These are phyloP conservation scores for Corythaeola cristata DNA, from an alignment of 2,113 vertebrate genomes.

Conservation along the genomic window DNA sequence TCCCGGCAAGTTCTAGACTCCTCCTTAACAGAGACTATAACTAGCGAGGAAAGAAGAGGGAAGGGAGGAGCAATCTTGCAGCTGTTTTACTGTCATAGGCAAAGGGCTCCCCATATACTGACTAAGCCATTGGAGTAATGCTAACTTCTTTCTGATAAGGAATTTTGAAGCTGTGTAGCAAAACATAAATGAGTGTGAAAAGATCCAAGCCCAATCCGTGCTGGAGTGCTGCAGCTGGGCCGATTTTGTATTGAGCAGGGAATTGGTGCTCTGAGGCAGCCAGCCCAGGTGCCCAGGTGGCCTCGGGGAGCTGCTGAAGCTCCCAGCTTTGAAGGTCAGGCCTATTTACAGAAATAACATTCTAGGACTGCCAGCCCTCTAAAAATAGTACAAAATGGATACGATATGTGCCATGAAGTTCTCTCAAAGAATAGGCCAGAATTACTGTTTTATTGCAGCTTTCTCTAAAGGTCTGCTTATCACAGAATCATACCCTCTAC, in stretches of 20 bases:
- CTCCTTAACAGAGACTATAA: background rate
- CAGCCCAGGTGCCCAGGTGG: background rate
- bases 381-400: background rate
- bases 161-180: background rate
- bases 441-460: background rate
- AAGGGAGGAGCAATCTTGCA: background rate
- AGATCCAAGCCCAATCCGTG: background rate
- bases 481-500: background rate
- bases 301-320: background rate
- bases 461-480: background rate
- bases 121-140: background rate
- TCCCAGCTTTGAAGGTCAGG: background rate
- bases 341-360: background rate
- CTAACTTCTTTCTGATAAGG: background rate
- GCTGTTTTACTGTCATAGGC: background rate
- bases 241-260: background rate
- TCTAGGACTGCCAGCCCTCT: background rate
- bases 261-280: background rate
- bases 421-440: background rate
- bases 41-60: accelerated
- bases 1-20: background rate
- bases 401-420: background rate
- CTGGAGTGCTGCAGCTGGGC: accelerated
- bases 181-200: background rate
- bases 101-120: background rate